Conservation (phyloP, 2,113 vertebrate species). For the Gambusia holbrooki region DNA sequence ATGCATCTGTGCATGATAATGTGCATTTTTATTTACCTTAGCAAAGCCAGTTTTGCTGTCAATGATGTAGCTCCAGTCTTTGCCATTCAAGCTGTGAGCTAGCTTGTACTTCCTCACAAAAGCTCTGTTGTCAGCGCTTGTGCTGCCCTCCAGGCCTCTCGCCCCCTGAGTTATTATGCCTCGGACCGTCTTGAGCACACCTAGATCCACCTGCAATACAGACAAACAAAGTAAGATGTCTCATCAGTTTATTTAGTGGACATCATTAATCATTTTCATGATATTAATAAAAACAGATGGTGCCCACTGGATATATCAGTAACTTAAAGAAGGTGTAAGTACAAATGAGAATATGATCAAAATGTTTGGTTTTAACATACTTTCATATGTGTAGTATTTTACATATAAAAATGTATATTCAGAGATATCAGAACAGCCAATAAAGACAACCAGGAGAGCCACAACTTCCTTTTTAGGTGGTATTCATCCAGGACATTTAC, state of each 20-base stretch:
- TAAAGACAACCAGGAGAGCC: not conserved
- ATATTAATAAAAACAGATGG: too few species aligned
- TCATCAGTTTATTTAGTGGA: not conserved
- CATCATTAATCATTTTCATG: too few species aligned
- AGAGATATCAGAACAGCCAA: too few species aligned
- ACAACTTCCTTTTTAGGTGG: not conserved
- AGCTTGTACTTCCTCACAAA: constrained; percentile 97
- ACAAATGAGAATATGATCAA: too few species aligned
- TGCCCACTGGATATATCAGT: too few species aligned
- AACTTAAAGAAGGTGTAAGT: too few species aligned
- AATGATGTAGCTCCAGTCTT: constrained; percentile 90
- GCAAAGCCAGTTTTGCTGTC: constrained; percentile 89
- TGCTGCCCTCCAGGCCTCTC: constrained; percentile 90
- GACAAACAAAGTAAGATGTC: not conserved
- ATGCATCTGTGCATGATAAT: not conserved
- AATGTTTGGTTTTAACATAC: too few species aligned
- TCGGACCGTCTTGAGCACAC: constrained; percentile 85
- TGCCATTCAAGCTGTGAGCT: constrained; percentile 91
- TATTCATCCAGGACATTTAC: not conserved
- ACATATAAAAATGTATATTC: too few species aligned
- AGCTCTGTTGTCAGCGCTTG: constrained; percentile 87
- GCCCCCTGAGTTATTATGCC: constrained; percentile 96
- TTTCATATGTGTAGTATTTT: too few species aligned
- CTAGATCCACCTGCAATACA: constrained; percentile 85
- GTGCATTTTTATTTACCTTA: constrained; percentile 82